phyloP scores from a whole-genome alignment of 2,888 invertebrate genomes.

The Panzeria rudis region DNA sequence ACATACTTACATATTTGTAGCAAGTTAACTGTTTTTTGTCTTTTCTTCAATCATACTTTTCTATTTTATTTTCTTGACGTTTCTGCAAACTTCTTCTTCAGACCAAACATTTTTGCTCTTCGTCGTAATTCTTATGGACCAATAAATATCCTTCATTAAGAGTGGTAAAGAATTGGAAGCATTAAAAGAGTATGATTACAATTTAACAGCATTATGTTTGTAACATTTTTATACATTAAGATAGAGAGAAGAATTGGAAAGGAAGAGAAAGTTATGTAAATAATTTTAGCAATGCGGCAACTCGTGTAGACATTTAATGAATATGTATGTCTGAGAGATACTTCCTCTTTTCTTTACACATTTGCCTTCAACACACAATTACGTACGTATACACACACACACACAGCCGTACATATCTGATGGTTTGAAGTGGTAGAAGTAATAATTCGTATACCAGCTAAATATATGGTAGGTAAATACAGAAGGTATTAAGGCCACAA shows the following conservation, averaged over 20 bases:
- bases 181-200: neutral
- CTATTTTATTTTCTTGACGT: neutral
- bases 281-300: constrained; percentile 27
- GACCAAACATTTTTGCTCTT: neutral
- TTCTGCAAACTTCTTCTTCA: neutral
- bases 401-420: neutral
- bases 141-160: neutral
- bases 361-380: neutral
- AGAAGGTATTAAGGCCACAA: constrained; percentile 53
- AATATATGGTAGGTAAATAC: constrained; percentile 38
- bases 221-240: neutral
- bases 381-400: neutral
- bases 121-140: neutral
- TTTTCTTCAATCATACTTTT: neutral
- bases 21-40: neutral
- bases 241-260: neutral
- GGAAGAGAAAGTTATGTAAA: neutral
- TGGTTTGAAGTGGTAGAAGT: neutral
- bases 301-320: constrained; percentile 22
- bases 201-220: neutral
- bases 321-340: constrained; percentile 11
- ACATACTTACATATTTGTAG: neutral
- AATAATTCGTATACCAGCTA: constrained; percentile 18
- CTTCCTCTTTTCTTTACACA: constrained; percentile 6
- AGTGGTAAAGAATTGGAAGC: neutral